Evolutionary conservation across 1,140 invertebrate species (phyloP), one percentile per base, ranked within the genome.

Genomic region (Octopus bimaculoides): DNA sequence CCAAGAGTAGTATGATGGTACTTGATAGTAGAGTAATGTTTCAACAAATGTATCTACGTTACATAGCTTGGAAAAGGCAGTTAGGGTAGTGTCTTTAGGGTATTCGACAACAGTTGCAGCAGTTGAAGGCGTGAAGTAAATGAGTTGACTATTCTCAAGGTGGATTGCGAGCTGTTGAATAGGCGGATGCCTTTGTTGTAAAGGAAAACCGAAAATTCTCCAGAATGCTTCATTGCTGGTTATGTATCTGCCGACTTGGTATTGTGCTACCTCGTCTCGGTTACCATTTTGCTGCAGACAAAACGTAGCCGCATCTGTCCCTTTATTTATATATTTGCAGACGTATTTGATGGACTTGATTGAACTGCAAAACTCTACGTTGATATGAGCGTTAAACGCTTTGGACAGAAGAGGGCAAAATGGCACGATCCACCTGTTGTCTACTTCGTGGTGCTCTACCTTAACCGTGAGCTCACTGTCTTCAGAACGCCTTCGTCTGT

Each of bases 281-380:
- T 66, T n/a, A 10, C 61, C 61, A 9, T 66, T n/a, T 66, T n/a
- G 9, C n/a, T 66, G 61, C 61, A 66, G n/a, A n/a, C 9, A 9
- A 66, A 66, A 66, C 9, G n/a, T n/a, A 66, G 61, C 61, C 61
- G n/a, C n/a, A n/a, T 66, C n/a, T 10, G 61, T 10, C n/a, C 61
- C 61, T 66, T 66, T 66, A n/a, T 66, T 66, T 9, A 66, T 66
- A 66, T 66, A 66, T 66, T n/a, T 66, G 61, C 61, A 66, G n/a
- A 66, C 9, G n/a, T 66, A 66, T 66, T 66, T 66, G 61, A 66
- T 66, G 61, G 61, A 66, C n/a, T 66, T 66, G 9, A 66, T n/a
- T 10, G 61, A 66, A 66, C n/a, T 66, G 61, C 61, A 66, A n/a
- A 66, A 66, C n/a, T 66, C 61, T n/a, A 66, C 61, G n/a, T 66